phyloP scores from a whole-genome alignment of 2,113 vertebrate species.

The Erythrolamprus reginae region DNA sequence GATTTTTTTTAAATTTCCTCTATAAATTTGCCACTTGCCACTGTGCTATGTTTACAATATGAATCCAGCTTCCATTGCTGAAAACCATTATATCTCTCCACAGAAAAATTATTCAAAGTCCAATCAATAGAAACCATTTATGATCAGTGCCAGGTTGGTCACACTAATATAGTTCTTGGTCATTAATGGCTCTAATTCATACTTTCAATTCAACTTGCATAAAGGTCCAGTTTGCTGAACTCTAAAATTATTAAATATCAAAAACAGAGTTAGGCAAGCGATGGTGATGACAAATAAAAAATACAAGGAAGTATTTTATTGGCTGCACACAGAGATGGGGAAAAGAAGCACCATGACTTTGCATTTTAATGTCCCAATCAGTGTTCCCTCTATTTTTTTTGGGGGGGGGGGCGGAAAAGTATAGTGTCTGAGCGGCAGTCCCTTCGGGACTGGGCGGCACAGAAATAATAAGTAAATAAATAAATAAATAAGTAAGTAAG shows the following conservation, averaged over 20 bases:
- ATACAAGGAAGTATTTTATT: background rate
- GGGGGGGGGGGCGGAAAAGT: too few species aligned
- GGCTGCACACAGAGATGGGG: background rate
- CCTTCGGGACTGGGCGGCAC: too few species aligned
- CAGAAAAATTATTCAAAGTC: background rate
- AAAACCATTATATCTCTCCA: background rate
- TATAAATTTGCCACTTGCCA: constrained; percentile 25
- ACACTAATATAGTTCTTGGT: background rate
- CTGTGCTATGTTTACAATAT: constrained; percentile 24
- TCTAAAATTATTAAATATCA: background rate
- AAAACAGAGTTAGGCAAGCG: background rate
- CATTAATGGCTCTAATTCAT: background rate
- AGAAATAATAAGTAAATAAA: too few species aligned
- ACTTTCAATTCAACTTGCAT: background rate
- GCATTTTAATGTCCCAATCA: background rate
- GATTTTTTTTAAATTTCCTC: constrained; percentile 23
- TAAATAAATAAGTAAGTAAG: too few species aligned
- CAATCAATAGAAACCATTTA: background rate
- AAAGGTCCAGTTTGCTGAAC: background rate
- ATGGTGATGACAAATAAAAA: background rate
- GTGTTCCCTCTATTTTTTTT: too few species aligned
- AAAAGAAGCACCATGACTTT: background rate
- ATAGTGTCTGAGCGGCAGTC: too few species aligned
- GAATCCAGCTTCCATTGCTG: background rate
- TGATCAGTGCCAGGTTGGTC: background rate